phyloP scores from a whole-genome alignment of 2,797 vertebrate species.

The Zonotrichia albicollis region DNA sequence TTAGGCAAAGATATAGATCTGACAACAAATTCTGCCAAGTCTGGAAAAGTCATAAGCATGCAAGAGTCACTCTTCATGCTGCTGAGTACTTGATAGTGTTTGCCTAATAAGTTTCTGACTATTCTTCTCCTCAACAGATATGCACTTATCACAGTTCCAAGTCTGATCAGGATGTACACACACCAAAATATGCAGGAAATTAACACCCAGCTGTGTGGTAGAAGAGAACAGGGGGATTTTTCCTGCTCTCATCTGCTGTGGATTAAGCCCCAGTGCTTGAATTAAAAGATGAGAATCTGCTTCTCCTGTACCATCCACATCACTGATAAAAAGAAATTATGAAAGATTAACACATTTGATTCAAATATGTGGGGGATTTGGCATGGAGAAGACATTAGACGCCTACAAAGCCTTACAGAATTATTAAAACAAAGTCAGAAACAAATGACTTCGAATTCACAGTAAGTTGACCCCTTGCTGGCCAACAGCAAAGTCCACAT shows the following conservation, averaged over 20 bases:
- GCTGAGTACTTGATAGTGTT: not conserved
- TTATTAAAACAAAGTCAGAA: not conserved
- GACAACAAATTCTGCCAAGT: not conserved
- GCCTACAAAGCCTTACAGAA: not conserved
- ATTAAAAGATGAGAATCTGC: constrained; percentile 2
- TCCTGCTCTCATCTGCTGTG: not conserved
- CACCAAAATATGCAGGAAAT: constrained; percentile 19
- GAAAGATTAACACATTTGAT: not conserved
- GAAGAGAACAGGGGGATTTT: not conserved
- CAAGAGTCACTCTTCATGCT: not conserved
- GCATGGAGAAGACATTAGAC: not conserved
- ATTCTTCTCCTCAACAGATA: not conserved
- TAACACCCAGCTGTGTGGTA: not conserved
- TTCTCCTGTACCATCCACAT: not conserved
- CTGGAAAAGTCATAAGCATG: not conserved
- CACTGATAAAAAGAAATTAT: not conserved
- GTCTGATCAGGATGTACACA: not conserved
- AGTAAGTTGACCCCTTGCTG: not conserved
- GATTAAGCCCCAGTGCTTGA: not conserved
- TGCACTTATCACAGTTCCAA: not conserved
- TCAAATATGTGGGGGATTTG: not conserved
- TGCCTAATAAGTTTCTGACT: not conserved
- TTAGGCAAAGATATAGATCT: not conserved
- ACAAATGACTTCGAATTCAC: not conserved
- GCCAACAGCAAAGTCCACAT: not conserved